Base-by-base conservation (phyloP, 2,888 invertebrate genomes). In the Tortrix viridana region DNA sequence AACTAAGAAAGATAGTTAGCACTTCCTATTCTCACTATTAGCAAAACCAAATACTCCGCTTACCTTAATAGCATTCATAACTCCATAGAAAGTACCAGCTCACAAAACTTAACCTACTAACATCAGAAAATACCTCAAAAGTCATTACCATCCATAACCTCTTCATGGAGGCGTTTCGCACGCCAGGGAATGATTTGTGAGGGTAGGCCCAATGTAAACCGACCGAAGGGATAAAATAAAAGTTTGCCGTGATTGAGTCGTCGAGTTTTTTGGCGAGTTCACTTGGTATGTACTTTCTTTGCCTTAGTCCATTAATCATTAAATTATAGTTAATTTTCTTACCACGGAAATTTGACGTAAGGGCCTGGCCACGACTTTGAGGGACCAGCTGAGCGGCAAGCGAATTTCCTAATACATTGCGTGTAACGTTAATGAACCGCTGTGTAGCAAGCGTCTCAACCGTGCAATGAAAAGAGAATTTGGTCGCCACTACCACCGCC, bases 101-200 rank as follows among this genome's bases (percentile, higher is more conserved):
- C 50, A 37, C 37, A 14, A 50, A 50, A 50, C 50, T 50, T 50
- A 50, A 50, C 50, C 50, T 50, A 41, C 53, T 48, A 16, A 37
- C 19, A 50, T 55, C 54, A 55, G 38, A 49, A 56, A 62, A 50
- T 56, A 62, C 56, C 61, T 62, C 20, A 41, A 46, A 63, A 63
- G 62, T 63, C 62, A 63, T 63, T 63, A 63, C 62, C 62, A 57
- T 63, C 62, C 7, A 57, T 57, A 53, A 57, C 62, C 52, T 52
- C 43, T 61, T 57, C 62, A 57, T 52, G 62, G 20, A 57, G 62
- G 62, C 57, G 62, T 57, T 23, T 12, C 52, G 22, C 56, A 41
- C 46, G 62, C 57, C 62, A 23, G 16, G 20, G 44, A 44, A 57
- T 63, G 62, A 63, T 63, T 63, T 52, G 62, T 63, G 62, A 37